Percentiles rank a stretch among this genome's conserved stretches.
These are phyloP conservation scores for Scrobipalpa costella DNA, from an alignment of 2,888 invertebrate species.

Conservation along the genomic window DNA sequence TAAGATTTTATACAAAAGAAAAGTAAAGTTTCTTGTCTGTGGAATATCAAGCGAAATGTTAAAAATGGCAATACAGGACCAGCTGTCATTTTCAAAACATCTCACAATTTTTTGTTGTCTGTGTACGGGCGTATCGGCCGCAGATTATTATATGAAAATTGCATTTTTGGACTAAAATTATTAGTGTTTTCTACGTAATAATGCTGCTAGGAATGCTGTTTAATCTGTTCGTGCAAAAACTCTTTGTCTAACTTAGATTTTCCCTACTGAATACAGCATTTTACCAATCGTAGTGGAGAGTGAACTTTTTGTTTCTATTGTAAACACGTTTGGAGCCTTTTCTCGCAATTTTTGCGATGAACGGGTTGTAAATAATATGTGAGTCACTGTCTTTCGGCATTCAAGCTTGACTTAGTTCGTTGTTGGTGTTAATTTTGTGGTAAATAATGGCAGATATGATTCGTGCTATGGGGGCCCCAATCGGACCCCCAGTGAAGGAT, in stretches of 20 bases:
- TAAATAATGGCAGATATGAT: constrained; percentile 85
- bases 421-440: constrained; percentile 31
- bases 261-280: neutral
- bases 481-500: constrained; percentile 85
- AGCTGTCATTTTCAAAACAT: constrained; percentile 36
- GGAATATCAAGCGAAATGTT: neutral
- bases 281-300: neutral
- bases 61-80: constrained; percentile 6
- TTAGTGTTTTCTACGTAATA: neutral
- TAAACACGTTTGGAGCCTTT: constrained; percentile 55
- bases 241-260: neutral
- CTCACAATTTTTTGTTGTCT: constrained; percentile 33
- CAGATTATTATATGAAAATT: constrained; percentile 30
- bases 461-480: constrained; percentile 83
- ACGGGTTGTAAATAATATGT: constrained; percentile 53
- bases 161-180: neutral
- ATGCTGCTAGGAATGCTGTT: neutral
- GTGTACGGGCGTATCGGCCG: constrained; percentile 53
- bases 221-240: neutral
- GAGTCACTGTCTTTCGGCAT: constrained; percentile 51
- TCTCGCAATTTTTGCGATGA: constrained; percentile 37
- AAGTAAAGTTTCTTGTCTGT: neutral
- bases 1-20: constrained; percentile 5
- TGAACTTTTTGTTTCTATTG: constrained; percentile 44
- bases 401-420: constrained; percentile 39